phyloP scores from a whole-genome alignment of 2,888 invertebrate species.

The Ptilodon capucinus region DNA sequence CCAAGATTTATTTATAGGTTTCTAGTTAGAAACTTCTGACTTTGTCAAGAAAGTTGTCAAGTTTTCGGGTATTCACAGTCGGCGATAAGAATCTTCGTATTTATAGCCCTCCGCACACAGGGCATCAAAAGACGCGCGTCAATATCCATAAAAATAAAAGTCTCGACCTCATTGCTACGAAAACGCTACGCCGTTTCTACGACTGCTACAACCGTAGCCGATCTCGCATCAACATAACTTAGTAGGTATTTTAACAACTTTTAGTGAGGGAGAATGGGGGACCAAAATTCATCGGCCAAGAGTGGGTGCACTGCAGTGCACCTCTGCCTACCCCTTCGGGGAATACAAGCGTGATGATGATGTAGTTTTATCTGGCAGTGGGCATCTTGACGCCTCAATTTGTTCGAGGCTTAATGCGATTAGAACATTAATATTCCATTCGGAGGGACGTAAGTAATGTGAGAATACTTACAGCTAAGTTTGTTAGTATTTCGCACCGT shows the following conservation, averaged over 20 bases:
- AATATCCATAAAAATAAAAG: no score
- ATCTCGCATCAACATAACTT: constrained; percentile 2
- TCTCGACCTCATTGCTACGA: constrained; percentile 14
- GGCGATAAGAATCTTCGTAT: neutral
- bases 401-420: neutral
- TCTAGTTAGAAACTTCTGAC: neutral
- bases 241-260: neutral
- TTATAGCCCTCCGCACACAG: no score
- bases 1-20: neutral
- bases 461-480: neutral
- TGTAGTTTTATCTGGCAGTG: no score
- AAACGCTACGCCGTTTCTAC: constrained; percentile 9
- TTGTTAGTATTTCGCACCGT: no score
- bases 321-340: no score
- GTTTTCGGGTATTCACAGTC: constrained; percentile 2
- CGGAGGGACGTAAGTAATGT: neutral
- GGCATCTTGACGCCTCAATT: no score
- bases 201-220: neutral
- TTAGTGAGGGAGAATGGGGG: no score
- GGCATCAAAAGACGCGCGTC: no score
- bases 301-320: no score
- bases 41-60: neutral
- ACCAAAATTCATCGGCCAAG: no score
- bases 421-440: neutral
- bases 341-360: no score